Evolutionary conservation across 2,888 invertebrate species (phyloP).

Genomic region (Acanthococcus lagerstroemiae): DNA sequence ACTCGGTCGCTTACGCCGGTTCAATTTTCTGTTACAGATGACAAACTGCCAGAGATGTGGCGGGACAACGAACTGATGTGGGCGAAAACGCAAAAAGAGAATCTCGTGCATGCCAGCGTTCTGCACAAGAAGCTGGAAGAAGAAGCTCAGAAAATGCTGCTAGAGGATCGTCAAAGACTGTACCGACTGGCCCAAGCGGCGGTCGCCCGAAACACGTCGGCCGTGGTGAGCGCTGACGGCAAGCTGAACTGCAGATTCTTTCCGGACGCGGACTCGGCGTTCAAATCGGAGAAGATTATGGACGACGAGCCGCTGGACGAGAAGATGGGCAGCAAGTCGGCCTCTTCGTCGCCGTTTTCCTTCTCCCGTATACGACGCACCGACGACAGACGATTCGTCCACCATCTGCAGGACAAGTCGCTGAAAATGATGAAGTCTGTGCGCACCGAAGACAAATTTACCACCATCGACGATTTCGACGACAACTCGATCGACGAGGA

Average conservation of each 20-base stretch:
- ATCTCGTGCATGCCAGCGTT: background rate
- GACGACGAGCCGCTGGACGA: slow-evolving; percentile 8
- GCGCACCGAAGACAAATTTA: slow-evolving; percentile 18
- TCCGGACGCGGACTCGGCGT: background rate
- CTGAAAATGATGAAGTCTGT: slow-evolving; percentile 3
- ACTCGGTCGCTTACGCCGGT: too few relatives aligned
- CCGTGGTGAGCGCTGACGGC: background rate
- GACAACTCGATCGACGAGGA: slow-evolving; percentile 20
- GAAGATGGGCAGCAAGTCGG: background rate
- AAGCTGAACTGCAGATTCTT: slow-evolving; percentile 4
- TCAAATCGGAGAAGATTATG: slow-evolving; percentile 12
- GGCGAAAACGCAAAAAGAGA: slow-evolving; percentile 10
- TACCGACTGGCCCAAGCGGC: background rate
- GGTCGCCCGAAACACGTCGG: background rate
- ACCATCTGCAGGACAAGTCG: slow-evolving; percentile 4
- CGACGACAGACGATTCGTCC: slow-evolving; percentile 10
- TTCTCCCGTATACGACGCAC: slow-evolving; percentile 6
- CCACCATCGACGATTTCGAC: slow-evolving; percentile 19
- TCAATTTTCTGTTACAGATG: slow-evolving; percentile 1
- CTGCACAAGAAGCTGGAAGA: slow-evolving; percentile 9
- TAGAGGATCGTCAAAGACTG: background rate
- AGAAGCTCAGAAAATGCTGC: background rate
- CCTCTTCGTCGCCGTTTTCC: background rate
- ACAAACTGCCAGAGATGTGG: slow-evolving; percentile 15
- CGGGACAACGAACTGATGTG: slow-evolving; percentile 9